Percentiles rank a stretch among this genome's conserved stretches.
phyloP scores from a whole-genome alignment of 2,113 vertebrate genomes.

The Barnardius zonarius region DNA sequence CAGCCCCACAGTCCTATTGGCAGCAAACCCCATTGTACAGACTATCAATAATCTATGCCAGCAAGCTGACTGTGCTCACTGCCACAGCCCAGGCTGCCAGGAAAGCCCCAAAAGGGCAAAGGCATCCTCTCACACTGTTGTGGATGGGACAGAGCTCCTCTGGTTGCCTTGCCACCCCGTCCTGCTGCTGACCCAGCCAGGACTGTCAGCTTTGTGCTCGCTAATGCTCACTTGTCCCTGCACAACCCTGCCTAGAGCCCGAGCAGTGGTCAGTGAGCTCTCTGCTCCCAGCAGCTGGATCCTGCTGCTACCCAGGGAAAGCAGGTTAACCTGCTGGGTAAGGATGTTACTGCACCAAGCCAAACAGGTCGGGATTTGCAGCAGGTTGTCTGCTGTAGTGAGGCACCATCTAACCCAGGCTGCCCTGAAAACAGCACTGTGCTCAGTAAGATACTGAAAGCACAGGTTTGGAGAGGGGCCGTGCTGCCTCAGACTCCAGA shows the following conservation, averaged over 20 bases:
- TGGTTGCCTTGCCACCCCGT: fast-evolving
- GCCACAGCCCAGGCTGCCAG: not conserved
- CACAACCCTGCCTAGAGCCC: not conserved
- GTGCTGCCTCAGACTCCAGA: not conserved
- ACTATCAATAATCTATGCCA: not conserved
- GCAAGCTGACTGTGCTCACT: not conserved
- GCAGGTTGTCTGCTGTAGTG: not conserved
- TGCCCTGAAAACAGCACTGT: not conserved
- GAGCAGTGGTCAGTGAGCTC: no score
- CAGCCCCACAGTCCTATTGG: not conserved
- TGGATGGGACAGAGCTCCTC: not conserved
- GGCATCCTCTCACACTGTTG: not conserved
- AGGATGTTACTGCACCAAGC: not conserved
- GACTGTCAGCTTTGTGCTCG: not conserved
- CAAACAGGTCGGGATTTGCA: not conserved
- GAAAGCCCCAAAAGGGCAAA: not conserved
- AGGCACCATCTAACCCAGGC: not conserved
- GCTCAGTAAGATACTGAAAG: not conserved
- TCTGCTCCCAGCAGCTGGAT: not conserved
- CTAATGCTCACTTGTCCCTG: not conserved
- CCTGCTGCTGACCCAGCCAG: no score
- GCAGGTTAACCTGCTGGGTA: not conserved
- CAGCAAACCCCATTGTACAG: not conserved
- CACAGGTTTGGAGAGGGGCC: not conserved
- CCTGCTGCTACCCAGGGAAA: not conserved